Percentiles rank a stretch among this genome's conserved stretches.
Evolutionary conservation across 1,140 invertebrate species (phyloP).

Genomic region (Acyrthosiphon pisum): DNA sequence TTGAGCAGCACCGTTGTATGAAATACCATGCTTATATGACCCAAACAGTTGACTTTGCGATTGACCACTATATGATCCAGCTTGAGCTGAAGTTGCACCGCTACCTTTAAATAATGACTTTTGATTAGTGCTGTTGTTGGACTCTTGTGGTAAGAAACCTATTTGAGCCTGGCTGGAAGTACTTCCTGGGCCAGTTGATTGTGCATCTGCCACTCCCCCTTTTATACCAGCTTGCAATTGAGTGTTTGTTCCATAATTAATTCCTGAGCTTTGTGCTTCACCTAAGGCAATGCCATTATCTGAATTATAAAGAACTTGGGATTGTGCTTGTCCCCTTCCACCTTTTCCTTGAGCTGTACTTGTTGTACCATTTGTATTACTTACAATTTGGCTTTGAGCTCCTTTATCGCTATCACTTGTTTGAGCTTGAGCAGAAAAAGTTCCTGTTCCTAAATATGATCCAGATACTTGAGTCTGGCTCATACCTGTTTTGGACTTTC

Average conservation of each 20-base stretch:
- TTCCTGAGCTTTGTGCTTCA: slow-evolving; percentile 75
- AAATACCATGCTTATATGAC: slow-evolving; percentile 78
- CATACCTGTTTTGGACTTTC: slow-evolving; percentile 73
- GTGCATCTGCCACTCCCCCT: slow-evolving; percentile 82
- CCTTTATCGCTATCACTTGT: slow-evolving; percentile 77
- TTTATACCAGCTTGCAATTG: slow-evolving; percentile 79
- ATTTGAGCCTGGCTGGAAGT: slow-evolving; percentile 87
- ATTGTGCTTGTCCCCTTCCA: slow-evolving; percentile 77
- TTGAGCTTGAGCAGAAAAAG: slow-evolving; percentile 82
- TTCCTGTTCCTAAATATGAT: slow-evolving; percentile 75
- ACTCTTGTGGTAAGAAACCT: slow-evolving; percentile 77
- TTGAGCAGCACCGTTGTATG: slow-evolving; percentile 81
- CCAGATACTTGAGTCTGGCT: slow-evolving; percentile 82
- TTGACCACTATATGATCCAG: slow-evolving; percentile 74
- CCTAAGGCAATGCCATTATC: slow-evolving; percentile 76
- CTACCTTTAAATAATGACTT: slow-evolving; percentile 72
- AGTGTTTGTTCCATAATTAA: slow-evolving; percentile 75
- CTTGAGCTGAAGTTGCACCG: slow-evolving; percentile 78
- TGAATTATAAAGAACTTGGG: slow-evolving; percentile 75
- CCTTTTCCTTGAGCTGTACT: slow-evolving; percentile 78
- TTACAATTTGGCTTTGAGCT: slow-evolving; percentile 75
- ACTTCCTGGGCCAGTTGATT: slow-evolving; percentile 80
- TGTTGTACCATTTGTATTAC: slow-evolving; percentile 75
- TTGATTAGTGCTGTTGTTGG: slow-evolving; percentile 64
- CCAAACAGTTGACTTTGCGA: slow-evolving; percentile 82